Evolutionary conservation across 2,113 vertebrate genomes (phyloP).

Genomic region (Bettongia penicillata): DNA sequence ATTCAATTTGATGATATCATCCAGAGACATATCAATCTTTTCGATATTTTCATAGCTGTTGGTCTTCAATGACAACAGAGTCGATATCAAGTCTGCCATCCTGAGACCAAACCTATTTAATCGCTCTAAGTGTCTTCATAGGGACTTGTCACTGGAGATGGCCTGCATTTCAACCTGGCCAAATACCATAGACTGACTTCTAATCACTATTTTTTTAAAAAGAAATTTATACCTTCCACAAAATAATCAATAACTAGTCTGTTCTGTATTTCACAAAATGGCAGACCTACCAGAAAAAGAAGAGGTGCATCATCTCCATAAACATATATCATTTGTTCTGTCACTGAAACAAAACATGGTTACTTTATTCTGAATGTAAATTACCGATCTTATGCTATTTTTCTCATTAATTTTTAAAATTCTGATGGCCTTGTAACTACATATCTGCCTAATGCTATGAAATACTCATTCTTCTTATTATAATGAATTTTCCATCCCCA

Average conservation of each 20-base stretch:
- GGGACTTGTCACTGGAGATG: too few species aligned
- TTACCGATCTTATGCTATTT: background rate
- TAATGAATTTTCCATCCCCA: background rate
- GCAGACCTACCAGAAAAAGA: background rate
- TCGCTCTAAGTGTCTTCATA: too few species aligned
- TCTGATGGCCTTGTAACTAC: background rate
- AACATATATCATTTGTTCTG: background rate
- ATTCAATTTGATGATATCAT: too few species aligned
- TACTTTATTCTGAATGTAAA: background rate
- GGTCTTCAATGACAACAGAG: too few species aligned
- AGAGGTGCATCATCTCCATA: background rate
- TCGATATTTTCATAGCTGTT: too few species aligned
- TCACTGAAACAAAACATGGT: background rate
- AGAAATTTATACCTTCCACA: too few species aligned
- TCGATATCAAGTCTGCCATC: too few species aligned
- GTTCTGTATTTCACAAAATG: background rate
- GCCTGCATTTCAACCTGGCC: too few species aligned
- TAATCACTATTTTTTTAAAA: too few species aligned
- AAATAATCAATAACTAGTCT: background rate
- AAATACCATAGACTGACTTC: too few species aligned
- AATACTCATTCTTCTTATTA: background rate
- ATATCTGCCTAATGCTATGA: background rate
- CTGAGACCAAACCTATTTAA: too few species aligned
- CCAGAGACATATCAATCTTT: too few species aligned
- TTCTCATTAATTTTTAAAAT: background rate